phyloP scores from a whole-genome alignment of 2,113 vertebrate species.

The Cottus gobio region DNA sequence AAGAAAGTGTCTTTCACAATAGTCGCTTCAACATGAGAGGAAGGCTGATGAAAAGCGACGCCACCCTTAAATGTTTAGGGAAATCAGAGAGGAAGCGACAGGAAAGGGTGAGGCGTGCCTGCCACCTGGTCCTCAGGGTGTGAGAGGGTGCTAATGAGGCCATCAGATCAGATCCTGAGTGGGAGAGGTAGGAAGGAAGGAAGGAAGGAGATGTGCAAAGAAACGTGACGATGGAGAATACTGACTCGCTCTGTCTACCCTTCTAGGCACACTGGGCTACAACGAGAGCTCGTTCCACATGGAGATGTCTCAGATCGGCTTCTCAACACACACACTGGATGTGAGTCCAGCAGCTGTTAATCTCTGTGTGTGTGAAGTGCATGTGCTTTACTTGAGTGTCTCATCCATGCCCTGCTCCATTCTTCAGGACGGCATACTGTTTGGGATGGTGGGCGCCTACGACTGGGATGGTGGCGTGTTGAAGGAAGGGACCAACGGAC shows the following conservation, averaged over 20 bases:
- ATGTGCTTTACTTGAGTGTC: no score
- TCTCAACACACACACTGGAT: conserved; percentile 90
- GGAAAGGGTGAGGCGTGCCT: conserved; percentile 39
- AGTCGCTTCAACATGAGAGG: conserved; percentile 37
- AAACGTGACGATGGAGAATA: background rate
- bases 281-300: conserved; percentile 94
- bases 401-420: background rate
- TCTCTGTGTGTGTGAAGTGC: background rate
- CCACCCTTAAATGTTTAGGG: conserved; percentile 34
- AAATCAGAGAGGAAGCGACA: conserved; percentile 58
- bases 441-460: conserved; percentile 95
- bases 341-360: conserved; percentile 76
- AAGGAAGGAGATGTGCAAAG: conserved; percentile 52
- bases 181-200: conserved; percentile 59
- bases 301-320: conserved; percentile 98
- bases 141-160: conserved; percentile 1
- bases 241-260: conserved; percentile 34
- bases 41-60: conserved; percentile 51
- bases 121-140: conserved; percentile 42
- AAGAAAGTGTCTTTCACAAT: conserved; percentile 26
- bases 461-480: conserved; percentile 94
- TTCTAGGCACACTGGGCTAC: conserved; percentile 88
- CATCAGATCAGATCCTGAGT: conserved; percentile 30
- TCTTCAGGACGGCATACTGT: conserved; percentile 91
- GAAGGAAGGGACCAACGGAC: conserved; percentile 82